Conservation (phyloP, 1,140 invertebrate genomes). For the Eupeodes corollae region DNA sequence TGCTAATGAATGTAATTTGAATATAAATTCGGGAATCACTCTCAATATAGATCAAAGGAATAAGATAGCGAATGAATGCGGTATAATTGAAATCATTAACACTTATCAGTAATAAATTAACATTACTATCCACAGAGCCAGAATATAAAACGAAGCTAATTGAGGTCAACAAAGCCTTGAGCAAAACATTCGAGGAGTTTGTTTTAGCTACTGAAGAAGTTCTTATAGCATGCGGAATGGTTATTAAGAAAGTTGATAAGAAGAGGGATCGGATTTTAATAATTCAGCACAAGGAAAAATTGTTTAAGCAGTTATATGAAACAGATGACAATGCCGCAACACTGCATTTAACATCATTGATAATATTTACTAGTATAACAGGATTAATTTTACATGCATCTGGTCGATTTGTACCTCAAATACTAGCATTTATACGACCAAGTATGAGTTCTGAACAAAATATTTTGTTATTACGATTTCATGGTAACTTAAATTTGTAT, state of each 20-base stretch:
- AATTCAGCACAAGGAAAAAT: slow-evolving; percentile 62
- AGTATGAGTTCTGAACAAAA: slow-evolving; percentile 53
- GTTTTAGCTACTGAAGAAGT: slow-evolving; percentile 57
- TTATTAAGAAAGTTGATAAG: slow-evolving; percentile 78
- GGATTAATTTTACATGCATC: slow-evolving; percentile 79
- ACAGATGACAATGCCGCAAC: slow-evolving; percentile 67
- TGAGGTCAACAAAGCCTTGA: slow-evolving; percentile 51
- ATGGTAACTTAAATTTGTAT: slow-evolving; percentile 47
- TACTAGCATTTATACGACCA: slow-evolving; percentile 60
- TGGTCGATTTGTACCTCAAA: slow-evolving; percentile 75
- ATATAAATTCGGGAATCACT: slow-evolving; percentile 41
- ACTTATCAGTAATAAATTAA: not conserved
- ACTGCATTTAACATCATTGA: slow-evolving; percentile 68
- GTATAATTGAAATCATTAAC: slow-evolving; percentile 6
- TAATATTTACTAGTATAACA: slow-evolving; percentile 71
- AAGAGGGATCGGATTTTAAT: slow-evolving; percentile 72
- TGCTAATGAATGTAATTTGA: slow-evolving; percentile 51
- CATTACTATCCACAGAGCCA: slow-evolving; percentile 11
- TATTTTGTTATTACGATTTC: slow-evolving; percentile 53
- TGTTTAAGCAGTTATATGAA: slow-evolving; percentile 64
- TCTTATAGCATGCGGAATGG: slow-evolving; percentile 64
- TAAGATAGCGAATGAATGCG: slow-evolving; percentile 52
- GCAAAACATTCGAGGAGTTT: slow-evolving; percentile 64
- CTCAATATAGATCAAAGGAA: slow-evolving; percentile 53
- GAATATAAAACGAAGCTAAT: slow-evolving; percentile 51